These are phyloP conservation scores for Urophycis tenuis DNA, from an alignment of 2,797 vertebrate species.

Conservation along the genomic window DNA sequence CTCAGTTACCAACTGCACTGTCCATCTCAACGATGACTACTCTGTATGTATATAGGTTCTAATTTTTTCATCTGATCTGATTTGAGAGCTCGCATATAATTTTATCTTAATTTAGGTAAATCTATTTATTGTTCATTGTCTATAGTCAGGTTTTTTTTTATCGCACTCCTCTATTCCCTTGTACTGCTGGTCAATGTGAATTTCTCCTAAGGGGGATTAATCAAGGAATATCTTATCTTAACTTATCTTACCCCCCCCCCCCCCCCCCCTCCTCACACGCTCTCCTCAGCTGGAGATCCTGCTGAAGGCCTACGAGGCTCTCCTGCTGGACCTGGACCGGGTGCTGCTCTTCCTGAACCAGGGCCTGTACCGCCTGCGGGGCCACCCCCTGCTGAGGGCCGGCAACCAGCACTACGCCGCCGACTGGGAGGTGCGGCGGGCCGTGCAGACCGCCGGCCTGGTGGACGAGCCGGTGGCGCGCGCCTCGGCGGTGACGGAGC, in stretches of 20 bases:
- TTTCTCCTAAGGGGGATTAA: no score
- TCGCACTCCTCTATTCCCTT: no score
- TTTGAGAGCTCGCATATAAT: no score
- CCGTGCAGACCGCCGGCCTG: slow-evolving; percentile 65
- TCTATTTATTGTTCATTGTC: no score
- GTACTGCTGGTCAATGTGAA: no score
- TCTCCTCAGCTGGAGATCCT: slow-evolving; percentile 62
- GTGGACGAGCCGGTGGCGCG: slow-evolving; percentile 53
- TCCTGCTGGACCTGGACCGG: slow-evolving; percentile 55
- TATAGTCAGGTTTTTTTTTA: no score
- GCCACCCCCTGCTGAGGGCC: slow-evolving; percentile 58
- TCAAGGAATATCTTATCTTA: no score
- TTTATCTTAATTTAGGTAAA: no score
- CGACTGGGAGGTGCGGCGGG: slow-evolving; percentile 66
- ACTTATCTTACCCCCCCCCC: not conserved
- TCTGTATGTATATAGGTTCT: no score
- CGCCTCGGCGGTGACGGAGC: slow-evolving; percentile 39
- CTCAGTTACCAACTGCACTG: no score
- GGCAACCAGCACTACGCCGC: slow-evolving; percentile 65
- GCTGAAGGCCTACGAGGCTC: slow-evolving; percentile 53
- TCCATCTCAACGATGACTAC: no score
- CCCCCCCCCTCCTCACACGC: not conserved
- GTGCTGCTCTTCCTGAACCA: slow-evolving; percentile 60
- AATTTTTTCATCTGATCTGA: no score
- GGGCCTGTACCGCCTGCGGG: slow-evolving; percentile 59